These are phyloP conservation scores for Turnix velox DNA, from an alignment of 2,113 vertebrate species.

Conservation along the genomic window DNA sequence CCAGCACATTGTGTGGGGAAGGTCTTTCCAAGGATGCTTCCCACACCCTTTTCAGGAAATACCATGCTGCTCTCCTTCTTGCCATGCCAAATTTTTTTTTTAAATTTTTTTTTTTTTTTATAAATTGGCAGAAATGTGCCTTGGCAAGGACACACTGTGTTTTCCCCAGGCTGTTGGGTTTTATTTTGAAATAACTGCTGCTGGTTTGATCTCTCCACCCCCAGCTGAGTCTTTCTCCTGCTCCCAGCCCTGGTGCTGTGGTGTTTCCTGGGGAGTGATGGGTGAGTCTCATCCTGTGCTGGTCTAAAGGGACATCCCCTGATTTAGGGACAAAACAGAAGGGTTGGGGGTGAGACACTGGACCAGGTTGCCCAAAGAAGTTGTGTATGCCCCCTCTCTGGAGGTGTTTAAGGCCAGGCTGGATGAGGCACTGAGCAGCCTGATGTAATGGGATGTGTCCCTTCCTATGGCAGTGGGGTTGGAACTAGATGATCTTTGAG, in stretches of 20 bases:
- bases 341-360: too few relatives aligned
- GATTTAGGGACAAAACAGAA: background rate
- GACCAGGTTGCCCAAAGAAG: too few relatives aligned
- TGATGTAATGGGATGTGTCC: too few relatives aligned
- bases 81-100: conserved; percentile 21
- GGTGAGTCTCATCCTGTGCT: background rate
- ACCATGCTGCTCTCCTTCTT: conserved; percentile 39
- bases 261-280: background rate
- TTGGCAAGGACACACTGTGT: background rate
- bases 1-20: conserved; percentile 46
- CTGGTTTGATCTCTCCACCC: conserved; percentile 17
- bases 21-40: conserved; percentile 70
- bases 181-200: background rate
- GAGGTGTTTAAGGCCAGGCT: too few relatives aligned
- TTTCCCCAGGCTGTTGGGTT: background rate
- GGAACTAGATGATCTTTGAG: too few relatives aligned
- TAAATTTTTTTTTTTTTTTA: background rate
- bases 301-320: background rate
- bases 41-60: conserved; percentile 67
- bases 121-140: conserved; percentile 50
- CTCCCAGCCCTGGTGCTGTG: background rate
- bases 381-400: too few relatives aligned
- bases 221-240: background rate
- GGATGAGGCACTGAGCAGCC: too few relatives aligned
- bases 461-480: too few relatives aligned